These are phyloP conservation scores for Tupaia tana DNA, from an alignment of 2,113 vertebrate genomes.

Conservation along the genomic window DNA sequence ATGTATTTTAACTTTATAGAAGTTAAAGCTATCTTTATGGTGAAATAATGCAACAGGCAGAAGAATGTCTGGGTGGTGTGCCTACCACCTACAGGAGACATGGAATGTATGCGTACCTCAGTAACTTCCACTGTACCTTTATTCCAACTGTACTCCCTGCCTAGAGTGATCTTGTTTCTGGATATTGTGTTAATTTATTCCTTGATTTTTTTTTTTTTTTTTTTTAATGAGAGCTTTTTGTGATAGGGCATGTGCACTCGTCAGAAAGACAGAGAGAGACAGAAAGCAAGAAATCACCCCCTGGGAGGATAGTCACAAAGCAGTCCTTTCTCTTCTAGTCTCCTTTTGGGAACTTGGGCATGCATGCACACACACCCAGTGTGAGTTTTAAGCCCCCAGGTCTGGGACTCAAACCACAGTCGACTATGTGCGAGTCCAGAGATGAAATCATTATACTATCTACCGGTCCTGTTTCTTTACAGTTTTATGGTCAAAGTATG, in stretches of 20 bases:
- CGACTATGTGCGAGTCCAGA: no score
- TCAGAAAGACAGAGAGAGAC: no score
- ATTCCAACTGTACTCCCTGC: background rate
- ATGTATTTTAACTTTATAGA: background rate
- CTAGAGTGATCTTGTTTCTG: background rate
- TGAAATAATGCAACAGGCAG: background rate
- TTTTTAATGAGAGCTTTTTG: no score
- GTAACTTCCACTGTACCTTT: background rate
- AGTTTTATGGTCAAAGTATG: background rate
- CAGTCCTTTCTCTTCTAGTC: no score
- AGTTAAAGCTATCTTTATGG: slow-evolving; percentile 2
- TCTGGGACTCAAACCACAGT: no score
- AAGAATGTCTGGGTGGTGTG: background rate
- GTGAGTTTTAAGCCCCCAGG: no score
- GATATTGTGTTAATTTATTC: background rate
- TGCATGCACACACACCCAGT: no score
- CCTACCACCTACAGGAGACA: background rate
- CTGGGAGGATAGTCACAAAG: no score
- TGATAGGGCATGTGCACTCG: no score
- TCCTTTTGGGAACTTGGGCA: no score
- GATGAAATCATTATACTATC: no score
- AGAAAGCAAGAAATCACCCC: no score
- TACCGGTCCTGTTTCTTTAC: background rate
- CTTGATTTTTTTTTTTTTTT: slow-evolving; percentile 28
- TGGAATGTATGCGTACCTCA: background rate